phyloP scores from a whole-genome alignment of 64 coral and sea anemone species.

The Stichodactyla helianthus region DNA sequence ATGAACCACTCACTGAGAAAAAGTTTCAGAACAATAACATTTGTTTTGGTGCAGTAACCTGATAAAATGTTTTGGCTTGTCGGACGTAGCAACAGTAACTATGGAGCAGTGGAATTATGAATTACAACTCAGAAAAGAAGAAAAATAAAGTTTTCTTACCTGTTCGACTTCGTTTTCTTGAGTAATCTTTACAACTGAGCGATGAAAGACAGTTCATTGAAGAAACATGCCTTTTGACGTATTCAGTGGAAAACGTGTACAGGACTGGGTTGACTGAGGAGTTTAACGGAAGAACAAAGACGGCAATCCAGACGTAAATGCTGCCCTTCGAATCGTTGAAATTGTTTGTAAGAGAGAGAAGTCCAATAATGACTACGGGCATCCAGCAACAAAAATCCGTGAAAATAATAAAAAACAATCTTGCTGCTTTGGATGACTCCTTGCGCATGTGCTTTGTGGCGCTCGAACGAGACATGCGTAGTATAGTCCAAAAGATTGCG shows the following conservation, averaged over 20 bases:
- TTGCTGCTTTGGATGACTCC: not conserved
- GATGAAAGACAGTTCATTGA: not conserved
- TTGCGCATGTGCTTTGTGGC: slow-evolving; percentile 3
- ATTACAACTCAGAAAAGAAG: too few species aligned
- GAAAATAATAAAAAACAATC: slow-evolving; percentile 22
- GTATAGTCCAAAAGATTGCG: slow-evolving; percentile 1
- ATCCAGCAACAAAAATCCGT: not conserved
- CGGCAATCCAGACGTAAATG: not conserved
- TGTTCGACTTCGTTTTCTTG: too few species aligned
- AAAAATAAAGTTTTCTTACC: too few species aligned
- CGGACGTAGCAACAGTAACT: too few species aligned
- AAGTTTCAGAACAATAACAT: too few species aligned
- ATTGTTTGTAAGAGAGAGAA: not conserved
- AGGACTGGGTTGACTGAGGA: slow-evolving; percentile 14
- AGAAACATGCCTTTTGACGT: not conserved
- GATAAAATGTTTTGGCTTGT: too few species aligned
- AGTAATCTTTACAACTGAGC: not conserved
- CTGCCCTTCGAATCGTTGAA: not conserved
- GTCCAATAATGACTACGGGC: slow-evolving; percentile 8
- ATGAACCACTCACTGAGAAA: too few species aligned
- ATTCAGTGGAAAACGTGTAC: slow-evolving; percentile 10
- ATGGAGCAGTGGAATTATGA: too few species aligned
- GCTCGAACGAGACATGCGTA: not conserved
- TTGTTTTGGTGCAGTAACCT: too few species aligned
- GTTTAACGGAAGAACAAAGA: not conserved